Evolutionary conservation across 2,113 vertebrate species (phyloP).

Genomic region (Hemiprocne comata): DNA sequence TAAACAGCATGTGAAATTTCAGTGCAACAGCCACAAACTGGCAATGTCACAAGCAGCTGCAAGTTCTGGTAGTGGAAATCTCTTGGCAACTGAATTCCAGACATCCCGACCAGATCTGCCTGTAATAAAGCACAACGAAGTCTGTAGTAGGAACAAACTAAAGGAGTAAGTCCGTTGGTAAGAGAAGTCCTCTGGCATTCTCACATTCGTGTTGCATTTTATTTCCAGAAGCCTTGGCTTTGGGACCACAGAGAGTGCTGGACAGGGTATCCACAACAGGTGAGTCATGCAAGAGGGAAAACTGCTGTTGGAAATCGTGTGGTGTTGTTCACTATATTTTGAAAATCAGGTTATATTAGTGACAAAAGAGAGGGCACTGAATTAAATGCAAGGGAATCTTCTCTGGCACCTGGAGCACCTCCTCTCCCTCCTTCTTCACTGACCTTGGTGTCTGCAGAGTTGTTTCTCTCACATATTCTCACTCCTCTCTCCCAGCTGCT

Average conservation of each 20-base stretch:
- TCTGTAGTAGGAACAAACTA: not conserved
- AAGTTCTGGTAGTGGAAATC: not conserved
- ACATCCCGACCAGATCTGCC: not conserved
- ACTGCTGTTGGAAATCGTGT: not conserved
- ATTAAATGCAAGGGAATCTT: not conserved
- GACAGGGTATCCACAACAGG: conserved; percentile 87
- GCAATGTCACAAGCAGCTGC: not conserved
- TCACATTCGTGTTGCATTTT: not conserved
- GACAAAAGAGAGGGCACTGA: not conserved
- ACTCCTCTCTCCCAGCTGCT: no score
- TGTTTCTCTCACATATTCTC: no score
- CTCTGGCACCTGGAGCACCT: no score
- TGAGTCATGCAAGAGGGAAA: conserved; percentile 57
- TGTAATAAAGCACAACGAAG: not conserved
- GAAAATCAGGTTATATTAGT: not conserved
- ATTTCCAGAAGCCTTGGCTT: conserved; percentile 88
- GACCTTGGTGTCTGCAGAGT: no score
- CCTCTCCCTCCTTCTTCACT: no score
- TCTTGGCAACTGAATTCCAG: not conserved
- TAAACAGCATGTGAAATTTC: not conserved
- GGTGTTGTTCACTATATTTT: not conserved
- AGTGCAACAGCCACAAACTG: not conserved
- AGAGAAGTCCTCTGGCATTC: not conserved
- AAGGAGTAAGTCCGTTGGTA: not conserved
- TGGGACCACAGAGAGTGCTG: conserved; percentile 87